These are phyloP conservation scores for Indicator maculatus DNA, from an alignment of 2,113 vertebrate species.

Conservation along the genomic window DNA sequence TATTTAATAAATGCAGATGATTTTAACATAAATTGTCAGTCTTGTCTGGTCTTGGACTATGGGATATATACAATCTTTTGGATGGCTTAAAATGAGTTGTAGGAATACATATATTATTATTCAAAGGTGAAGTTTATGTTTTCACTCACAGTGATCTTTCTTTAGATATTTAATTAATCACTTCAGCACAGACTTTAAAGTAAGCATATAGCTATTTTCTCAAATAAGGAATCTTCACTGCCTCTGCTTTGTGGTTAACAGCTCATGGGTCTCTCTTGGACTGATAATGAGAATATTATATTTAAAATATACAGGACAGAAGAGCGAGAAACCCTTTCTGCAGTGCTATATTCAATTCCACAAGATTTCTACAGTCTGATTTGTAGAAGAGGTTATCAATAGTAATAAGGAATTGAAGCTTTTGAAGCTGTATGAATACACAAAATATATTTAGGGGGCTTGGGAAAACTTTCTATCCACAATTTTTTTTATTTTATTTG, in stretches of 20 bases:
- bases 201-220: neutral
- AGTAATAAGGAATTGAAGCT: neutral
- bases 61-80: neutral
- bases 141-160: neutral
- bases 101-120: neutral
- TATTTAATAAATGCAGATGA: neutral
- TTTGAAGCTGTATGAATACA: neutral
- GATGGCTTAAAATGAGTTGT: neutral
- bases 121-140: neutral
- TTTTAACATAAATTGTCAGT: constrained; percentile 34
- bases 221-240: neutral
- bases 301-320: neutral
- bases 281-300: neutral
- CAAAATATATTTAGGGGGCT: neutral
- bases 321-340: neutral
- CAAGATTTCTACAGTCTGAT: neutral
- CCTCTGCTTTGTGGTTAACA: neutral
- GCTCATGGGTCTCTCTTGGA: neutral
- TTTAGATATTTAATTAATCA: neutral
- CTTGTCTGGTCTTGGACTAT: constrained; percentile 16
- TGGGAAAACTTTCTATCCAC: neutral
- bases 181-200: neutral
- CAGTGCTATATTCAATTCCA: neutral
- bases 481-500: too few relatives aligned
- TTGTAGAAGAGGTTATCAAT: neutral